Conservation (phyloP, 2,888 invertebrate genomes). For the Prostheceraeus crozeri region DNA sequence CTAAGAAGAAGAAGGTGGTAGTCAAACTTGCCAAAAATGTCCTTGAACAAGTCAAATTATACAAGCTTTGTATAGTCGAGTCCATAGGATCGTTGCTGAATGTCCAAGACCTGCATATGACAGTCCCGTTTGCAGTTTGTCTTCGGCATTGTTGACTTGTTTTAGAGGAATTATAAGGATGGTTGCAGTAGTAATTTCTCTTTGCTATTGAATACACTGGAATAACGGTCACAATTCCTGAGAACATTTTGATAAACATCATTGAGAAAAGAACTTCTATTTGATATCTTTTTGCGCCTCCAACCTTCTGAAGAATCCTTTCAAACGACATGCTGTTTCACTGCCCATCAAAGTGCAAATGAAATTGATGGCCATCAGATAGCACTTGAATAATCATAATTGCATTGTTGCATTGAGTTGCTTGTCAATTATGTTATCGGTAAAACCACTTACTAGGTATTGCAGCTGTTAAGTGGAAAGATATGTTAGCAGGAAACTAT, state of each 20-base stretch:
- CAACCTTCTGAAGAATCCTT: conserved; percentile 11
- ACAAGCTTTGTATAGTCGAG: neutral
- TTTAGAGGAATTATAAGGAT: too few species aligned
- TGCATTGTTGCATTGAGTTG: too few species aligned
- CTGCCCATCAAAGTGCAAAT: too few species aligned
- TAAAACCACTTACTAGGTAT: too few species aligned
- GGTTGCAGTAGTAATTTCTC: conserved; percentile 16
- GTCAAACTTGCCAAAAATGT: conserved; percentile 43
- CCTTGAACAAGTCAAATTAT: conserved; percentile 44
- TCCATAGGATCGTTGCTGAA: conserved; percentile 4
- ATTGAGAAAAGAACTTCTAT: conserved; percentile 22
- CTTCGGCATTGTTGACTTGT: too few species aligned
- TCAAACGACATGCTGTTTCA: conserved; percentile 31
- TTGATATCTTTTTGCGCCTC: conserved; percentile 3
- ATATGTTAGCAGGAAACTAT: too few species aligned
- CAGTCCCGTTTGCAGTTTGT: too few species aligned
- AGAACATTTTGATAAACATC: conserved; percentile 27
- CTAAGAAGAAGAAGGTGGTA: conserved; percentile 45
- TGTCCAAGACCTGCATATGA: too few species aligned
- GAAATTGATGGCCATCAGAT: too few species aligned
- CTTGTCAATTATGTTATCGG: too few species aligned
- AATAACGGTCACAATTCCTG: conserved; percentile 21
- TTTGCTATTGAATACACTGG: conserved; percentile 10
- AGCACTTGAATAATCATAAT: too few species aligned
- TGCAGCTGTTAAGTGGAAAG: too few species aligned